Percentiles rank a stretch among this genome's conserved stretches.
phyloP scores from a whole-genome alignment of 2,797 vertebrate genomes.

The Sebastes cheni region DNA sequence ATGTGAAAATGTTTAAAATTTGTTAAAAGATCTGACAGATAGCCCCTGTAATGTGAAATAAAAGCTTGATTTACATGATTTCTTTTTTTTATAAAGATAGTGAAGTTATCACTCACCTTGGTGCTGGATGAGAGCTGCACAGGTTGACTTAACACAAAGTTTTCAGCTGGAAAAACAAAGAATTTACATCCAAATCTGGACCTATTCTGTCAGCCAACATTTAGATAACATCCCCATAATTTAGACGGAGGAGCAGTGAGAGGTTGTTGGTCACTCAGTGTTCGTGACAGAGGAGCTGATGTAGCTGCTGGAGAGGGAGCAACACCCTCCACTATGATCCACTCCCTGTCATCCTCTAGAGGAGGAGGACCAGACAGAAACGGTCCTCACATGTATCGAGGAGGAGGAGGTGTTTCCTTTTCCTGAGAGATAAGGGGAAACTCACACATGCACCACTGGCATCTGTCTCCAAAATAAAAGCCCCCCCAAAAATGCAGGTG shows the following conservation, averaged over 20 bases:
- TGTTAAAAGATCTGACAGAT: neutral
- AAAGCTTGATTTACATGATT: neutral
- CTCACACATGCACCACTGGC: neutral
- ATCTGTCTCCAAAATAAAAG: constrained; percentile 34
- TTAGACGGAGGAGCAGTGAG: neutral
- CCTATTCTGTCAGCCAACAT: neutral
- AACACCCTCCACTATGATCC: constrained; percentile 39
- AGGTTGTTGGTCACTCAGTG: neutral
- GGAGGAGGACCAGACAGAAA: constrained; percentile 36
- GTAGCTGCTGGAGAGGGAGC: constrained; percentile 23
- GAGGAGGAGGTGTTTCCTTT: constrained; percentile 51
- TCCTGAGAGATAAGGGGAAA: constrained; percentile 24
- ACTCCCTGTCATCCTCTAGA: constrained; percentile 50
- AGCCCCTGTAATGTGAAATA: neutral
- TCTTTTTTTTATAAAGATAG: neutral
- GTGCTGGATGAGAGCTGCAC: neutral
- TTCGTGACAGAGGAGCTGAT: constrained; percentile 10
- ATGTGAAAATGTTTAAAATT: neutral
- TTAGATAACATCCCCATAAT: constrained; percentile 30
- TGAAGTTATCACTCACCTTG: constrained; percentile 55
- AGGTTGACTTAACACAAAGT: neutral
- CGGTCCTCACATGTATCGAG: neutral
- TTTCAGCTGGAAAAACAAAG: constrained; percentile 3
- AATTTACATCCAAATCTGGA: neutral
- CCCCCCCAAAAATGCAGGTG: neutral